Base-by-base conservation (phyloP, 2,888 invertebrate genomes). In the Epinotia ramella region DNA sequence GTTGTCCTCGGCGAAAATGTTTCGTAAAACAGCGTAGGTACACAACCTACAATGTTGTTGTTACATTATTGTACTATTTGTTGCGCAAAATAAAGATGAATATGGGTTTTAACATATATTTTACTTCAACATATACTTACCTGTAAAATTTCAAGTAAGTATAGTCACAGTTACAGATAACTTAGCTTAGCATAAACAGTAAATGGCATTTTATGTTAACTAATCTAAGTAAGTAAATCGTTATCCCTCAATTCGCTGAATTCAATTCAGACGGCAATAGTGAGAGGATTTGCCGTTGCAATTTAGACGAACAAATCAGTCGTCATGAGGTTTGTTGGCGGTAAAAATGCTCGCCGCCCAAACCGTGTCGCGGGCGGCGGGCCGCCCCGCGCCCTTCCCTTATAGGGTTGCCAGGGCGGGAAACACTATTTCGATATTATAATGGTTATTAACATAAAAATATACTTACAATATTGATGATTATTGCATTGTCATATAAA, bases 271-370 rank as follows among this genome's bases (percentile, higher is more conserved):
- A 40, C 33, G n/a, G 62, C 18, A 62, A 71, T 71, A 76, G 66
- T 72, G 44, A 33, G 56, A 28, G 44, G 73, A 57, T 69, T 69
- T 53, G 67, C 63, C 7, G 53, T 75, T 78, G 79, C 80, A 79
- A 82, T 81, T 80, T 81, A 78, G 79, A 80, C 20, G 69, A 85
- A 85, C 89, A 89, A 90, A 91, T 92, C 90, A 89, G 88, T 89
- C 88, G 91, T 89, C 89, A 90, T 89, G 82, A 84, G 83, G 81
- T 82, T 80, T 82, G 81, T 83, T 78, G 79, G 82, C 84, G 86
- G 83, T 89, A 91, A 92, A 93, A 92, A 91, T 88, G 84, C 44
- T 63, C 88, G 89, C 93, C 94, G 94, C 94, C 94, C 93, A 91
- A 92, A 93, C 92, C 93, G 83, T 94, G 94, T 94, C 81, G 76